phyloP scores from a whole-genome alignment of 2,797 vertebrate genomes.

The Pelochelys cantorii region DNA sequence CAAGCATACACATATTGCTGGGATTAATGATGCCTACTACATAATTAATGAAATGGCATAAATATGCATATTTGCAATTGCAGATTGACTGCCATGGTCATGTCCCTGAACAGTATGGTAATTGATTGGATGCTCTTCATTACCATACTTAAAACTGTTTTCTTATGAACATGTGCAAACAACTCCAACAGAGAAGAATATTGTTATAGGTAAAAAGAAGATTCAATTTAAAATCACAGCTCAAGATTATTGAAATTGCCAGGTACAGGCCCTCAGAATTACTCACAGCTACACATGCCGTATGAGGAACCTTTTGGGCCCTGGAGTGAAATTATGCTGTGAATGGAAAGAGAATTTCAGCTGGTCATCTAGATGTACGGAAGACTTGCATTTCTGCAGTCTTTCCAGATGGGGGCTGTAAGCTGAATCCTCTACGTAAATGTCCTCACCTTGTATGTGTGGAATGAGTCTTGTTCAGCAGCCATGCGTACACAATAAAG shows the following conservation, averaged over 20 bases:
- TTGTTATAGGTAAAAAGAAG: accelerated
- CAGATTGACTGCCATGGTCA: slow-evolving; percentile 70
- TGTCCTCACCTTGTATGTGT: accelerated
- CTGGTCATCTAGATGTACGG: accelerated
- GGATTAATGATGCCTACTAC: slow-evolving; percentile 70
- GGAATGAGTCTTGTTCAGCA: neutral
- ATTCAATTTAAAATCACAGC: neutral
- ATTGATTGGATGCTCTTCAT: slow-evolving; percentile 72
- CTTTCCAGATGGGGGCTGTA: accelerated
- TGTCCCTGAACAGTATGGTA: slow-evolving; percentile 61
- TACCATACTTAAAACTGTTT: slow-evolving; percentile 59
- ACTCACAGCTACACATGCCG: neutral
- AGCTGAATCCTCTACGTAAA: accelerated
- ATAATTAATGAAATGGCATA: slow-evolving; percentile 78
- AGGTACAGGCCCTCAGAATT: neutral
- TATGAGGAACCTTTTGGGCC: neutral
- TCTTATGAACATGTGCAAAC: slow-evolving; percentile 52
- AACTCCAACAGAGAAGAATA: neutral
- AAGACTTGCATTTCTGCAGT: neutral
- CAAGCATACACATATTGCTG: slow-evolving; percentile 63
- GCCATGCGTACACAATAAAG: neutral
- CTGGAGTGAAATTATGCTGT: neutral
- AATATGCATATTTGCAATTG: slow-evolving; percentile 81
- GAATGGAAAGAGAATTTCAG: neutral
- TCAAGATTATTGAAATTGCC: accelerated